Conservation (phyloP, 2,797 vertebrate species). For the Spatula versicolor region DNA sequence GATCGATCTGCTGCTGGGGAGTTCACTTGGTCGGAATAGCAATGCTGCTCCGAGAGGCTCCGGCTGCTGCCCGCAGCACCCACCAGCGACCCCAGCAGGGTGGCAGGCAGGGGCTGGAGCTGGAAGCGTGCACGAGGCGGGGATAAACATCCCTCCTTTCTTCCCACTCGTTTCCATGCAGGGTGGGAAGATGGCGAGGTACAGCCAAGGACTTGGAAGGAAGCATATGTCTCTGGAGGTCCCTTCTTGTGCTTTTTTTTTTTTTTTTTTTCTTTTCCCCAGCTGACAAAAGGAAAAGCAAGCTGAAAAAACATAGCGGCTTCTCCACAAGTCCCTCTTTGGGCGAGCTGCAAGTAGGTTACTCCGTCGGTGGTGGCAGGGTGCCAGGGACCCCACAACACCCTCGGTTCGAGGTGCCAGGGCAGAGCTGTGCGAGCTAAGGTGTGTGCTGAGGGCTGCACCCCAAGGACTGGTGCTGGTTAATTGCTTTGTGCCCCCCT, state of each 20-base stretch:
- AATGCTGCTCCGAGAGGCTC: not conserved
- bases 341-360: not conserved
- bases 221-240: constrained; percentile 13
- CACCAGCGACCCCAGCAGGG: not conserved
- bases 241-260: not conserved
- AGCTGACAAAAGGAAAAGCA: not conserved
- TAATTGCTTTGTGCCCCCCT: too few relatives aligned
- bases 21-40: constrained; percentile 51
- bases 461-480: too few relatives aligned
- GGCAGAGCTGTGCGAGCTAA: too few relatives aligned
- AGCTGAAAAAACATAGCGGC: not conserved
- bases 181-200: not conserved
- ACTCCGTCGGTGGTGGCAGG: not conserved
- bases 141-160: not conserved
- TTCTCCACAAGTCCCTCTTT: not conserved
- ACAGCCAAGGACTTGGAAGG: constrained; percentile 20
- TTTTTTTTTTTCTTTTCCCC: not conserved
- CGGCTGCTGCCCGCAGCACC: rapidly evolving
- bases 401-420: not conserved
- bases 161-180: not conserved
- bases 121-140: not conserved
- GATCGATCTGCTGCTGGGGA: constrained; percentile 45
- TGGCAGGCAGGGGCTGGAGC: not conserved
- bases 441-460: too few relatives aligned
- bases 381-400: not conserved